Evolutionary conservation across 2,797 vertebrate genomes (phyloP), one percentile per base, ranked within the genome.

Genomic region (Harpagifer antarcticus): DNA sequence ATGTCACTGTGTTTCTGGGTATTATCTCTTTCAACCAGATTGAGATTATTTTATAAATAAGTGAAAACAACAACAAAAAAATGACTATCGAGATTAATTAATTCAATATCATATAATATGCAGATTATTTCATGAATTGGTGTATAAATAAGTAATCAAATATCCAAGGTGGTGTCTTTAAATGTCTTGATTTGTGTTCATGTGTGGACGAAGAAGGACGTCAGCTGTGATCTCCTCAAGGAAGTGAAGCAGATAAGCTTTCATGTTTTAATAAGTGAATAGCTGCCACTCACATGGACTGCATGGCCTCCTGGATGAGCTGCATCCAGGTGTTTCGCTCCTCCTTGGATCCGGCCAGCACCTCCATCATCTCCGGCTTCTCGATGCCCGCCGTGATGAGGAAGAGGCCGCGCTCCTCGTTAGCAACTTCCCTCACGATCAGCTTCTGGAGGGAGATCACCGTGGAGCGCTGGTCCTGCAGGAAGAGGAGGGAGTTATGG

Each of bases 381-480:
- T 95, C 94, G 0, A 93, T 94, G 50, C 95, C 96, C 13, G 96
- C 96, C 3, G 97, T 97, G 92, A 99, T 99, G 72, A 99, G 96
- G 90, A 99, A 99, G 50, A 99, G 94, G 23, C 96, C 98, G 19
- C 96, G 97, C 89, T 99, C 98, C 85, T 99, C 98, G 27, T 99
- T 98, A 1, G 98, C 98, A 5, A 99, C 97, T 91, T 99, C 98
- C 56, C 98, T 92, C 31, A 99, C 97, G 0, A 99, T 99, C 85
- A 99, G 40, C 91, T 98, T 99, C 94, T 99, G 98, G 61, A 99
- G 91, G 47, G 98, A 98, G 91, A 99, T 96, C 70, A 99, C 98
- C 0, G 98, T 98, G 53, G 97, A 97, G 75, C 96, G 97, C 91
- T 98, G 97, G 90, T 99, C 98, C 98, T 99, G 63, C 33, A 44